Base-by-base conservation (phyloP, 2,888 invertebrate genomes). In the Pseudanteris insignis region DNA sequence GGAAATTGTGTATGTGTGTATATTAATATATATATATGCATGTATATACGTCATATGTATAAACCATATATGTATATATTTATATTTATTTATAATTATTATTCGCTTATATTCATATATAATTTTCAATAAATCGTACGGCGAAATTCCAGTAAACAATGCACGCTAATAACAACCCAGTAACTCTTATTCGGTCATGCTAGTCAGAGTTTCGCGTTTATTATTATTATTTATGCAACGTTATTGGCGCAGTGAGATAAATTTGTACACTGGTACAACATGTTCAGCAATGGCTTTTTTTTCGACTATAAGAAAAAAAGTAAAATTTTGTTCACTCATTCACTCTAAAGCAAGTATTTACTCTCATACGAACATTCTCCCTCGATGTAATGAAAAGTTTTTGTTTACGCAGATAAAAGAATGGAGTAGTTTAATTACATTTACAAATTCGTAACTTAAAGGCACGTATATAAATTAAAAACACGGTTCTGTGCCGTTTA, bases 51-150 rank as follows among this genome's bases (percentile, higher is more conserved):
- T 63, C 62, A 65, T 71, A 70, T 73, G 72, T 76, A 75, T 75
- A 77, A 76, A 76, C 71, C 74, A 73, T 74, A 76, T 73, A 71
- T 53, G 34, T 50, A 43, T 55, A 32, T 46, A 26, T 55, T n/a
- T n/a, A 36, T 44, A 51, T 61, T 55, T 47, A 57, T 54, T 48
- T 55, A 54, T 48, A 36, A 48, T 62, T 53, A 46, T 53, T 57
- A 62, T 62, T 57, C 41, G 43, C 47, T 57, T 57, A 62, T 51
- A 43, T 55, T 37, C 46, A 47, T 60, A 59, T 53, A 59, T 58
- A 32, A 40, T 46, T 61, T 61, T 46, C 51, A 55, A 61, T 61
- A 51, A 55, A 50, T 50, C 40, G 50, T 44, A 55, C 51, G 46
- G 32, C 40, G 26, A 41, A 51, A 51, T 46, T 44, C 28, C 40